Evolutionary conservation across 1,140 invertebrate genomes (phyloP).

Genomic region (Aphis craccivora): DNA sequence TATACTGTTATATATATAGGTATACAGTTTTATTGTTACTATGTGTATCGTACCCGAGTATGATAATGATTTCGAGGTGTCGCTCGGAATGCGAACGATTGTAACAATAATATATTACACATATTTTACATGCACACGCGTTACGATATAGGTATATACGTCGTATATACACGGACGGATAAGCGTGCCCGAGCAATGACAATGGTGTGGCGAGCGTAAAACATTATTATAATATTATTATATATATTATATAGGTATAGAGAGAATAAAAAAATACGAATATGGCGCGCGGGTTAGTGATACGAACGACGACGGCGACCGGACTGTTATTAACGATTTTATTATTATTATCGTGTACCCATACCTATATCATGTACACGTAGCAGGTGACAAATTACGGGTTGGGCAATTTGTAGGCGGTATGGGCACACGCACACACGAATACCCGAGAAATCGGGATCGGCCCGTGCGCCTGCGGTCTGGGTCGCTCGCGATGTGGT

Average conservation of each 20-base stretch:
- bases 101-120: background rate
- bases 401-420: slow-evolving; percentile 56
- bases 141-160: background rate
- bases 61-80: background rate
- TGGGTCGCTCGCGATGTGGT: slow-evolving; percentile 13
- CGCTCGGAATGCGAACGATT: slow-evolving; percentile 27
- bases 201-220: slow-evolving; percentile 24
- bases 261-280: background rate
- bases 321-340: slow-evolving; percentile 57
- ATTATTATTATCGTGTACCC: slow-evolving; percentile 43
- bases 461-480: slow-evolving; percentile 48
- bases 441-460: slow-evolving; percentile 45
- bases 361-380: background rate
- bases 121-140: background rate
- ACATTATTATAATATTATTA: background rate
- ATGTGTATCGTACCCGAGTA: background rate
- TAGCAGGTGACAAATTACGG: slow-evolving; percentile 55
- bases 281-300: background rate
- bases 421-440: background rate
- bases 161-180: background rate
- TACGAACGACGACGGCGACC: background rate
- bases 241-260: background rate
- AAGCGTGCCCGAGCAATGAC: slow-evolving; percentile 36
- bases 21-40: background rate
- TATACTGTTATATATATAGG: background rate